Conservation (phyloP, 2,797 vertebrate species). For the Otolemur crassicaudatus region DNA sequence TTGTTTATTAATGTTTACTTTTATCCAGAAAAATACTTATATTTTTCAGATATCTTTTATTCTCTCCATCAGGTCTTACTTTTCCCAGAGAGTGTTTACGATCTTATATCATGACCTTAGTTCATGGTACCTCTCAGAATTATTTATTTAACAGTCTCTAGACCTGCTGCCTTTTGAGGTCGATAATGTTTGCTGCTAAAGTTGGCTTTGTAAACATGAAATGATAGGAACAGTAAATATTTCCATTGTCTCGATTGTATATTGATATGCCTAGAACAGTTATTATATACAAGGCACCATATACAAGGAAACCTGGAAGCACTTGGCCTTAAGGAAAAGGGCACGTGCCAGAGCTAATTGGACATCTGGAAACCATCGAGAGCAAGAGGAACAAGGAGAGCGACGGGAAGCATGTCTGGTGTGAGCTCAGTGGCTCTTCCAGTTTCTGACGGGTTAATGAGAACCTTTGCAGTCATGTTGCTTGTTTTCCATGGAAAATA, state of each 20-base stretch:
- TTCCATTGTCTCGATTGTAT: not conserved
- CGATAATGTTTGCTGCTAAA: not conserved
- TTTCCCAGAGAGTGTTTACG: not conserved
- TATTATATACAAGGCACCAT: not conserved
- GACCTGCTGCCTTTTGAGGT: not conserved
- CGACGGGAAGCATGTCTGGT: not conserved
- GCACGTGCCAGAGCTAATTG: not conserved
- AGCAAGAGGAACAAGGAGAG: not conserved
- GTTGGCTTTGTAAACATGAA: not conserved
- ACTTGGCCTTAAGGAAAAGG: not conserved
- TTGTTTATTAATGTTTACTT: not conserved
- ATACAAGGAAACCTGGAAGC: not conserved
- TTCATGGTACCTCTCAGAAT: not conserved
- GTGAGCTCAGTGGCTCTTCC: not conserved
- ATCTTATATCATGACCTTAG: not conserved
- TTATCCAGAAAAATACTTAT: not conserved
- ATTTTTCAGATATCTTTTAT: not conserved
- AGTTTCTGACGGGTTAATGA: not conserved
- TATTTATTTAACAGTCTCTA: not conserved
- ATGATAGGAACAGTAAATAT: not conserved
- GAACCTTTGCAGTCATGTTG: not conserved
- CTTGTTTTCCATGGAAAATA: not conserved
- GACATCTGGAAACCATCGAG: not conserved
- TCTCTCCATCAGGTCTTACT: not conserved
- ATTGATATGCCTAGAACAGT: not conserved